Evolutionary conservation across 1,140 invertebrate genomes (phyloP), one percentile per base, ranked within the genome.

Genomic region (Phymastichus coffea): DNA sequence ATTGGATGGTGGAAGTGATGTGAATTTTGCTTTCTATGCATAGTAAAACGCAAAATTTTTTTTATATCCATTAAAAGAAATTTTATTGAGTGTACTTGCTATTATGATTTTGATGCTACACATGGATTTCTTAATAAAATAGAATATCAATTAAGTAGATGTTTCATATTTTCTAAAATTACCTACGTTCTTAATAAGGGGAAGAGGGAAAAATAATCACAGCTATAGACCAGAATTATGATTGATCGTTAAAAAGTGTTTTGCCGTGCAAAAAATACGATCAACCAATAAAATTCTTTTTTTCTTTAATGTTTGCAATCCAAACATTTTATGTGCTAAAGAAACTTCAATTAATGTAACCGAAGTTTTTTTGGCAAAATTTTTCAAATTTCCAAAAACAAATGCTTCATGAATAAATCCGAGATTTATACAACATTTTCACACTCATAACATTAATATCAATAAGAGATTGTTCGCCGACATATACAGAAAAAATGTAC

Each of bases 181-280:
- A 23, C 17, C 17, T 23, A 33, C 28, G 48, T 12, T 54, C 44
- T 55, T 55, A n/a, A 48, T 37, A 60, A 25, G 47, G n/a, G 26
- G 43, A 46, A 48, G 23, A n/a, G n/a, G n/a, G n/a, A n/a, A n/a
- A n/a, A n/a, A n/a, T n/a, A 61, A 61, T 61, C 58, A 61, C 58
- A 61, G 58, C 54, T 55, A 61, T 17, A 61, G 44, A 61, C 51
- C 43, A 61, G 43, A 61, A 19, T 10, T 47, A 44, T n/a, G n/a
- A n/a, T 55, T 41, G 44, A 61, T 61, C 51, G 20, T 26, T 48
- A 22, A 28, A 47, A 47, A 55, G 40, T 19, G 3, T 35, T 46
- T 35, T 58, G n/a, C 28, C 20, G 9, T 15, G 26, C 44, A 28
- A 14, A 52, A 58, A 33, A 44, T 37, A n/a, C n/a, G 41, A 46